Base-by-base conservation (phyloP, 2,888 invertebrate species). In the Epinotia brunnichana region DNA sequence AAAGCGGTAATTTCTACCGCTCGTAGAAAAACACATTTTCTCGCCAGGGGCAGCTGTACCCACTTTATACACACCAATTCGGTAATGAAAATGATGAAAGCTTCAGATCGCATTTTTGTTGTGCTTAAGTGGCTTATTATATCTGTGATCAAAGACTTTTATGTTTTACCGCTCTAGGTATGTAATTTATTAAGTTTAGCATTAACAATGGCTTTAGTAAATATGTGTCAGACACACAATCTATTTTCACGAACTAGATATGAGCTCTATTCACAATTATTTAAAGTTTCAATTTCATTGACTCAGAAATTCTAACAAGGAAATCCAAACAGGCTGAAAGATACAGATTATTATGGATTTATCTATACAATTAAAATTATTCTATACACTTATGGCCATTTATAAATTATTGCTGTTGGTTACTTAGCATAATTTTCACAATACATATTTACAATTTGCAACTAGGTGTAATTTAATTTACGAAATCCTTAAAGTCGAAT, bases 341-440 rank as follows among this genome's bases (percentile, higher is more conserved):
- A 81, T 75, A 78, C 76, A 75, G 21, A 57, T 74, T 77, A 75
- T 75, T 70, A 73, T 73, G 59, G 56, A 67, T 75, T 80, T 80
- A 51, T 79, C 79, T 76, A 79, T 77, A 78, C 77, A 15, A 44
- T 59, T 63, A 57, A 54, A 13, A n/a, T 62, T 71, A 74, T n/a
- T 48, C n/a, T 48, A 60, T 48, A 79, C 77, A 79, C 79, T 80
- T 80, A 80, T 75, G 78, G 78, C 76, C 69, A 76, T 76, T 76
- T 80, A 69, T 62, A 79, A 77, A 77, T 85, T 85, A 85, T 85
- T 85, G 85, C 85, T 85, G 81, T 80, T 76, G 74, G 73, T 76
- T 75, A 57, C 56, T 70, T 74, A 70, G 48, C 61, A 56, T 76
- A 68, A 63, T 69, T 72, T 69, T 69, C 80, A 85, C 82, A 83